Conservation (phyloP, 2,797 vertebrate species). For the Acridotheres tristis region DNA sequence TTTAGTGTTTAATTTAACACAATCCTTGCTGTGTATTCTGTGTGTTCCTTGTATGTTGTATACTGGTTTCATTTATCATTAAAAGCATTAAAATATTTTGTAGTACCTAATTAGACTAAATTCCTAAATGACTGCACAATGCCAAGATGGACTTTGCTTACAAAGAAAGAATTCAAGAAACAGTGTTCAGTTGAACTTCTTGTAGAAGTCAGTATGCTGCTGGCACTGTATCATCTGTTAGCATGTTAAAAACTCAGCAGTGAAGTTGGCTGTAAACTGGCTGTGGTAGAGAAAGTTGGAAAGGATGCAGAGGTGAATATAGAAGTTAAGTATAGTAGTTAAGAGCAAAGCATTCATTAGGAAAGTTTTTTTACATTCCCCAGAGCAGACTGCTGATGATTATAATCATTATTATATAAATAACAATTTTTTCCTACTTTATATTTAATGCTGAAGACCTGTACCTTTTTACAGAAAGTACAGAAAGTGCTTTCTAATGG, state of each 20-base stretch:
- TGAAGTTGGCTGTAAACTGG: neutral
- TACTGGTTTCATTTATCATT: neutral
- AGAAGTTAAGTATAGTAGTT: neutral
- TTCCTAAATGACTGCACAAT: neutral
- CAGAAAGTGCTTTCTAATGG: neutral
- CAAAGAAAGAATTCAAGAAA: neutral
- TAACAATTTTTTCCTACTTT: neutral
- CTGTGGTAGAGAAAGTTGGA: neutral
- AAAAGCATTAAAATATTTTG: neutral
- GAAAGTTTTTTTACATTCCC: neutral
- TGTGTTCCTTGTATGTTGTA: neutral
- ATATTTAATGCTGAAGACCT: neutral
- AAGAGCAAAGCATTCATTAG: neutral
- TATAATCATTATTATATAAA: neutral
- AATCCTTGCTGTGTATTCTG: neutral
- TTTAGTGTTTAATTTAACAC: neutral
- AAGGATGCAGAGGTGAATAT: neutral
- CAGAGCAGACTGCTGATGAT: neutral
- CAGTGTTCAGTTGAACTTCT: neutral
- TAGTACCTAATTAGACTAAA: neutral
- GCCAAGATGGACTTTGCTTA: neutral
- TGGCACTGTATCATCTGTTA: neutral
- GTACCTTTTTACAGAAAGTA: neutral
- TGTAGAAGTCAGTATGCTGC: neutral
- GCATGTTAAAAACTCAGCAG: neutral